These are phyloP conservation scores for Mellilla xanthometata DNA, from an alignment of 2,888 invertebrate species.

Conservation along the genomic window DNA sequence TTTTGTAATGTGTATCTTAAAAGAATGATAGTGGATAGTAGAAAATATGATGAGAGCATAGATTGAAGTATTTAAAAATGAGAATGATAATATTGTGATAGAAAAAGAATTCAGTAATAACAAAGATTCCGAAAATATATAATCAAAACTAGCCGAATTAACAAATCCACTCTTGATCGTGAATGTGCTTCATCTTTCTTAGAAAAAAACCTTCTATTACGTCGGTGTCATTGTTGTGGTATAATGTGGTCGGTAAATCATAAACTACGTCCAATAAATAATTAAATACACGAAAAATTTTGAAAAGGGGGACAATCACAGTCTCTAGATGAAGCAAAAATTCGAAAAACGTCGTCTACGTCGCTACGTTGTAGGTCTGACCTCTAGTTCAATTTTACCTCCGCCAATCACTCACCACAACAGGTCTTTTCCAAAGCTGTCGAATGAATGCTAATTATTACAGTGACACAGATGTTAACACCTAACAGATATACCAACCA, in stretches of 20 bases:
- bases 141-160: background rate
- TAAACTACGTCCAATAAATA: conserved; percentile 39
- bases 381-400: conserved; percentile 66
- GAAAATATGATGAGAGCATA: no score
- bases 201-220: conserved; percentile 2
- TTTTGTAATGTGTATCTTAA: no score
- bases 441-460: conserved; percentile 67
- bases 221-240: conserved; percentile 43
- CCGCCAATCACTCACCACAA: conserved; percentile 76
- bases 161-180: conserved; percentile 7
- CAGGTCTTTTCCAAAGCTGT: conserved; percentile 82
- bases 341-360: conserved; percentile 62
- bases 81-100: background rate
- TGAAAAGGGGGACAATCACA: conserved; percentile 48
- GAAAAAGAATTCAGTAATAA: conserved; percentile 1
- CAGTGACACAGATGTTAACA: conserved; percentile 26
- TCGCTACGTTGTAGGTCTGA: conserved; percentile 52
- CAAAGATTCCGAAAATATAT: conserved; percentile 1
- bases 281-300: conserved; percentile 37
- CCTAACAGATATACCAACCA: conserved; percentile 15
- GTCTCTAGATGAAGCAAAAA: conserved; percentile 64
- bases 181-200: conserved; percentile 11
- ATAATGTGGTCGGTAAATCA: conserved; percentile 41
- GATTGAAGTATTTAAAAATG: no score
- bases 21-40: no score